Evolutionary conservation across 2,797 vertebrate genomes (phyloP), one percentile per base, ranked within the genome.

Genomic region (Acanthiza pusilla): DNA sequence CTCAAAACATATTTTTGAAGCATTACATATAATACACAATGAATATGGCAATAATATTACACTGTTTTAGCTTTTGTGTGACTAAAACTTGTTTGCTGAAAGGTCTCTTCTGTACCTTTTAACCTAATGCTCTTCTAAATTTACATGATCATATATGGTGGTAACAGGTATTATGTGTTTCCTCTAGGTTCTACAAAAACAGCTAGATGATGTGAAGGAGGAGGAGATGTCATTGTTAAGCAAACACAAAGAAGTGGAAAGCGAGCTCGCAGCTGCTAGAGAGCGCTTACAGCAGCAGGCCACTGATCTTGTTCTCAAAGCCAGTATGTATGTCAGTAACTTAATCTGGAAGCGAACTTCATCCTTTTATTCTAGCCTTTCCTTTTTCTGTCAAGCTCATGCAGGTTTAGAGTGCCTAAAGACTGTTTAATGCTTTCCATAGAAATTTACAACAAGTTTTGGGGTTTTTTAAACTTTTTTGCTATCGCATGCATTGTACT

Each of bases 221-320:
- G 99, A 99, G 96, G 99, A 99, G 4, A 98, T 98, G 97, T 99
- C 99, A 29, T 97, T 99, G 95, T 97, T 99, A 95, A 99, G 98
- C 98, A 99, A 99, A 96, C 99, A 99, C 97, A 99, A 99, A 94
- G 99, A 99, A 95, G 98, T 98, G 4, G 99, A 99, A 97, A 99
- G 98, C 74, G 99, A 99, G 95, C 98, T 99, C 43, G 98, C 99
- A 95, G 99, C 99, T 71, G 98, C 99, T 95, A 98, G 99, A 96
- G 99, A 99, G 92, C 97, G 98, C 62, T 98, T 99, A 91, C 99
- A 99, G 82, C 99, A 99, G 96, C 99, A 99, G 90, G 99, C 99
- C 30, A 98, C 99, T 10, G 99, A 99, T 96, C 99, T 99, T 91
- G 98, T 99, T 90, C 98, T 99, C 91, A 99, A 99, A 99, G 99